Evolutionary conservation across 1,140 invertebrate species (phyloP).

Genomic region (Caerostris darwini): DNA sequence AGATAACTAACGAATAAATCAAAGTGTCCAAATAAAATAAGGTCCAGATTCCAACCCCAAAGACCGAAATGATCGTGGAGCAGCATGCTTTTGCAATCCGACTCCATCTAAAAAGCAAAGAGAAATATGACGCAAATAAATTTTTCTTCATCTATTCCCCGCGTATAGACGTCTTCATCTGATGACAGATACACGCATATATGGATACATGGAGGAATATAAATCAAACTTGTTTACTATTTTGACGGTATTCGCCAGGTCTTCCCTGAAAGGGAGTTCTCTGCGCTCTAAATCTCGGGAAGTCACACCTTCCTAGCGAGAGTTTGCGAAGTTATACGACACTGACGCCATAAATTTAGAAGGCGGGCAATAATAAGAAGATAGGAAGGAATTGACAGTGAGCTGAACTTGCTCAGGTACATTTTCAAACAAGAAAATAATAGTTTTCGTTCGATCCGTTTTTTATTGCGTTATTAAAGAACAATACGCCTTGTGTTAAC

Average conservation of each 20-base stretch:
- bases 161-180: slow-evolving; percentile 45
- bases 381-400: slow-evolving; percentile 64
- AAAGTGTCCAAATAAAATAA: neutral
- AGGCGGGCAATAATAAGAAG: slow-evolving; percentile 58
- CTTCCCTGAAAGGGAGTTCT: neutral
- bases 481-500: slow-evolving; percentile 49
- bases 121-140: slow-evolving; percentile 34
- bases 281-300: slow-evolving; percentile 56
- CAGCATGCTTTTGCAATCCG: slow-evolving; percentile 35
- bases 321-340: slow-evolving; percentile 60
- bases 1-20: neutral
- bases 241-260: slow-evolving; percentile 33
- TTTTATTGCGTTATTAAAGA: slow-evolving; percentile 66
- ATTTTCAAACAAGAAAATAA: slow-evolving; percentile 52
- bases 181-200: slow-evolving; percentile 53
- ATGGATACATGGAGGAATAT: slow-evolving; percentile 32
- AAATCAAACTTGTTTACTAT: slow-evolving; percentile 45
- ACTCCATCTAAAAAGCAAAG: neutral
- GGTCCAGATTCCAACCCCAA: neutral
- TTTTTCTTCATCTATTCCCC: slow-evolving; percentile 42
- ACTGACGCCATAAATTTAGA: slow-evolving; percentile 66
- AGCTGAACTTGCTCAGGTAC: slow-evolving; percentile 42
- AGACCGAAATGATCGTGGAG: neutral
- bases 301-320: slow-evolving; percentile 64
- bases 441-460: slow-evolving; percentile 14